Evolutionary conservation across 2,888 invertebrate genomes (phyloP), one percentile per base, ranked within the genome.

Genomic region (Caenorhabditis becei): DNA sequence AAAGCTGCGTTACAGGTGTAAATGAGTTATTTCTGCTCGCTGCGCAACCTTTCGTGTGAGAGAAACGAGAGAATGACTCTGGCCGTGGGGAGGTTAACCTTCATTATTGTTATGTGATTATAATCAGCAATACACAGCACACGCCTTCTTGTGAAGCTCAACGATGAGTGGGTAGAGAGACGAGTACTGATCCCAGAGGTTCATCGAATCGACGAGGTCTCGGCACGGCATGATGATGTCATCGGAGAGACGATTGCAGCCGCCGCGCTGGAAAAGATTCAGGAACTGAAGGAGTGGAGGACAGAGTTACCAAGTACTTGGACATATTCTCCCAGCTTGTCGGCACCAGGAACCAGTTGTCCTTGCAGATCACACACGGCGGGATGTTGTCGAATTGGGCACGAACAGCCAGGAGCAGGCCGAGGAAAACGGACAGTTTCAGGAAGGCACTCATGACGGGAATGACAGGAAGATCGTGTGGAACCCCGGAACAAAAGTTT

Each of bases 101-200:
- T 54, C 8, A 54, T 54, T 54, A 26, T 54, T 53, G 26, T 53
- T 26, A 53, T 53, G 7, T 47, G 3, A n/a, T 47, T 5, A 41
- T 41, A n/a, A 37, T 32, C n/a, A 28, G 23, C 67, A 70, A 18
- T 35, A 70, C 1, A 37, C 53, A 14, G 5, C 37, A 51, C 61
- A 71, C 11, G 54, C 53, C 41, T 71, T 51, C 4, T 71, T 62
- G 53, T 62, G 61, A 7, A 71, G 23, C 24, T 71, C 70, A 2
- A 61, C 61, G 35, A 71, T 53, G 18, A 47, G 62, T 18, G 62
- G 49, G 47, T 49, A 32, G 47, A 71, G 53, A 20, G 61, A 49
- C 0, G 61, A 41, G 26, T 71, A 71, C 28, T 71, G 70, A 16
- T 71, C 61, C 61, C 53, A 71, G 16, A 71, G 61, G 41, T 71